These are phyloP conservation scores for Pachyramphus minor DNA, from an alignment of 2,113 vertebrate genomes.

Conservation along the genomic window DNA sequence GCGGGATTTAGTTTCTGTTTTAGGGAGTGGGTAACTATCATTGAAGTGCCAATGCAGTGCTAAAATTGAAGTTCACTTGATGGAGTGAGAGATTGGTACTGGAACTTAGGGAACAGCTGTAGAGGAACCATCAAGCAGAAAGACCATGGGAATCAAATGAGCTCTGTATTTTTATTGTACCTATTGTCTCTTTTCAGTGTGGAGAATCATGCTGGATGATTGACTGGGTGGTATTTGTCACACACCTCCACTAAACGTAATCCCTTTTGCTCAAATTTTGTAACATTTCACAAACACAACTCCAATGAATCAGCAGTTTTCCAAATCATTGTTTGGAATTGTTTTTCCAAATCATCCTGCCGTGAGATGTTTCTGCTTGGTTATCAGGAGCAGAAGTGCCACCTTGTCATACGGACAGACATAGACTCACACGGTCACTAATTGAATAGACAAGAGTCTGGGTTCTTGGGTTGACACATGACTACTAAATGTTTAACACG, in stretches of 20 bases:
- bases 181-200: neutral
- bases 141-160: neutral
- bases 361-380: neutral
- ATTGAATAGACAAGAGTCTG: neutral
- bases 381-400: neutral
- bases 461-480: neutral
- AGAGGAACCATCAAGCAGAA: neutral
- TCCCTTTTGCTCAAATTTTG: neutral
- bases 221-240: neutral
- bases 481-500: neutral
- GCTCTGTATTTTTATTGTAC: neutral
- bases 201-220: neutral
- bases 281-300: neutral
- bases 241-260: neutral
- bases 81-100: neutral
- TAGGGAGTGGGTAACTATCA: neutral
- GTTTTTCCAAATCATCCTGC: neutral
- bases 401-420: neutral
- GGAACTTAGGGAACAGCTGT: neutral
- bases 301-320: neutral
- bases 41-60: neutral
- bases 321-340: neutral
- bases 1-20: accelerated
- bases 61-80: neutral
- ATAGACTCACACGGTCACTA: neutral